These are phyloP conservation scores for Thamnophis sirtalis DNA, from an alignment of 2,113 vertebrate species.

Conservation along the genomic window DNA sequence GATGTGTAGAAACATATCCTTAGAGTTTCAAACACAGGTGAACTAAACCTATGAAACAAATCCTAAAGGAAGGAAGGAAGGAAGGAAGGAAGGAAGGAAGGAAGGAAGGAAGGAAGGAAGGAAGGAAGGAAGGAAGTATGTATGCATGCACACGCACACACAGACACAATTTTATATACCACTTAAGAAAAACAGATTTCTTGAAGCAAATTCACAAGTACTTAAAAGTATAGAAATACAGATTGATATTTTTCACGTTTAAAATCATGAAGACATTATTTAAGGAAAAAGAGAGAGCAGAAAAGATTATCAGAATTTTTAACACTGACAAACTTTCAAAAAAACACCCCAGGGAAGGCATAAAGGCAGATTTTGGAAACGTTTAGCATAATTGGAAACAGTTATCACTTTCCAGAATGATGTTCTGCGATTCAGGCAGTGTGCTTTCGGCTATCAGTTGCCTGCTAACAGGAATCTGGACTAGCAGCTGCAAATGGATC, in stretches of 20 bases:
- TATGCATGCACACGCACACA: too few species aligned
- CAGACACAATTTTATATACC: background rate
- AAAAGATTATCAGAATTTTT: constrained; percentile 6
- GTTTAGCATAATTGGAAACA: constrained; percentile 57
- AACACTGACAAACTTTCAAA: constrained; percentile 7
- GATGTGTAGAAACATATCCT: background rate
- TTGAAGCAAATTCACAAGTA: background rate
- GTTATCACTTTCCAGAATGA: constrained; percentile 40
- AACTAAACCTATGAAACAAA: background rate
- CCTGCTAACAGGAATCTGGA: constrained; percentile 20
- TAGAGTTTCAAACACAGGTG: background rate
- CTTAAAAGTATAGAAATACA: background rate
- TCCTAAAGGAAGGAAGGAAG: too few species aligned
- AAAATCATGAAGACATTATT: background rate
- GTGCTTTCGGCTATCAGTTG: constrained; percentile 33
- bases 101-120: too few species aligned
- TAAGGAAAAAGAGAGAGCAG: background rate
- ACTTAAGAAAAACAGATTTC: background rate
- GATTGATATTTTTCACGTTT: background rate
- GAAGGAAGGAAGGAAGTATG: too few species aligned
- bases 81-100: too few species aligned
- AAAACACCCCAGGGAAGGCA: constrained; percentile 18
- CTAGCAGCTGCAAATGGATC: background rate
- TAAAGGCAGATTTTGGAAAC: constrained; percentile 37
- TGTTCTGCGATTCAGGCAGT: constrained; percentile 49